Conservation (phyloP, 2,113 vertebrate genomes). For the Callospermophilus lateralis region DNA sequence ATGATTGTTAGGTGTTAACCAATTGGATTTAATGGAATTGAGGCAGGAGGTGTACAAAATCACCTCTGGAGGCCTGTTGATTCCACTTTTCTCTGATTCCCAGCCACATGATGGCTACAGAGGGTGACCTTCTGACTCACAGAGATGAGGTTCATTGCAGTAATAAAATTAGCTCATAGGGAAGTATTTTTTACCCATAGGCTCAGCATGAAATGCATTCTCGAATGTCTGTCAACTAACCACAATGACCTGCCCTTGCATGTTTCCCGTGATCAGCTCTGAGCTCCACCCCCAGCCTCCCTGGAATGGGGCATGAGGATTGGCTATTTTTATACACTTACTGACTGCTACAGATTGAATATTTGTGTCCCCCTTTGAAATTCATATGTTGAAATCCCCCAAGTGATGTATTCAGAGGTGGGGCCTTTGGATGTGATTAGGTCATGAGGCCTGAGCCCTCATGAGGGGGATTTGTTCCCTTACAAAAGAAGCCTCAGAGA, state of each 20-base stretch:
- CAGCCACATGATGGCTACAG: conserved; percentile 21
- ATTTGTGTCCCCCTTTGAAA: background rate
- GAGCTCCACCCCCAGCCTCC: conserved; percentile 36
- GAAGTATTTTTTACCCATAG: conserved; percentile 77
- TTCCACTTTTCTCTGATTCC: conserved; percentile 65
- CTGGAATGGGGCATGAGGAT: background rate
- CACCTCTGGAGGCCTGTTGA: conserved; percentile 8
- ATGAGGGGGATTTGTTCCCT: background rate
- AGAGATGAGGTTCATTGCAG: conserved; percentile 69
- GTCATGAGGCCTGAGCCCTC: background rate
- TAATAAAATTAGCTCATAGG: conserved; percentile 76
- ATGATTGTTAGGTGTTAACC: conserved; percentile 48
- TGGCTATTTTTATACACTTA: background rate
- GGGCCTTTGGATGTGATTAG: background rate
- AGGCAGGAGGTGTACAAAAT: conserved; percentile 64
- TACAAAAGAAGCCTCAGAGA: background rate
- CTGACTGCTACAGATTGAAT: background rate
- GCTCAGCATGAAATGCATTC: conserved; percentile 82
- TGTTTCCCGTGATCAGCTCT: conserved; percentile 46
- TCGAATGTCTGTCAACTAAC: conserved; percentile 77
- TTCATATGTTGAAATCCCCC: background rate
- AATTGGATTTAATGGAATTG: conserved; percentile 52
- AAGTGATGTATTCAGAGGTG: background rate
- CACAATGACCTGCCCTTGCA: conserved; percentile 80
- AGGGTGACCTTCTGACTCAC: conserved; percentile 75